Evolutionary conservation across 2,797 vertebrate genomes (phyloP), one percentile per base, ranked within the genome.

Genomic region (Centroberyx gerrardi): DNA sequence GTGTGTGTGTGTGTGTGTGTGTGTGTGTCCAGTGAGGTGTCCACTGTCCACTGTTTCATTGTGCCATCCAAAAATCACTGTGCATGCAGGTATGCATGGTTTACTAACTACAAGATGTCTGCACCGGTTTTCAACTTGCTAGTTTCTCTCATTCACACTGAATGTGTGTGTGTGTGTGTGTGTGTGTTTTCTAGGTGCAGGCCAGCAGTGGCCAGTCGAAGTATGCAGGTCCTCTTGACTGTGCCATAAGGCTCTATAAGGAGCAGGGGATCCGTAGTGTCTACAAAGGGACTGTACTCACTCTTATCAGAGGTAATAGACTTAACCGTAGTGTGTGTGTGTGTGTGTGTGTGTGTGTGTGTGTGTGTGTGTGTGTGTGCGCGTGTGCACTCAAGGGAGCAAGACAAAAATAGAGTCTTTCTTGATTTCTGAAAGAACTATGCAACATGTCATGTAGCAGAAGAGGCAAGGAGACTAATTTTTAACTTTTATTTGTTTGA

Each of bases 271-370:
- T 96, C 61, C 88, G 90, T 28, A 90, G 94, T 13, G 76, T 96
- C 54, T 96, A 95, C 81, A 94, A 90, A 61, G 95, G 95, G 28
- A 95, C 94, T 0, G 61, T 94, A 3, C 88, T 96, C 4, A 96
- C 95, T 0, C 92, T 96, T 4, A 94, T 95, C 80, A 93, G 95
- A 94, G 95, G 95, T 94, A 53, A n/a, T 40, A 46, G 33, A 51
- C 36, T 2, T 5, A 10, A 15, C 36, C n/a, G 2, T 60, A 46
- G 7, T 6, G 51, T 27, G 13, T 38, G 55, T n/a, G 53, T 44
- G 40, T 84, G 22, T 58, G 64, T 72, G 33, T 67, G 14, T 55
- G 51, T 56, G 13, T 66, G 14, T 76, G 15, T 9, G 5, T 28
- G 40, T 46, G 13, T 33, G 31, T 56, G 40, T 28, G 42, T 58